Evolutionary conservation across 2,113 vertebrate genomes (phyloP), one percentile per base, ranked within the genome.

Genomic region (Azemiops feae): DNA sequence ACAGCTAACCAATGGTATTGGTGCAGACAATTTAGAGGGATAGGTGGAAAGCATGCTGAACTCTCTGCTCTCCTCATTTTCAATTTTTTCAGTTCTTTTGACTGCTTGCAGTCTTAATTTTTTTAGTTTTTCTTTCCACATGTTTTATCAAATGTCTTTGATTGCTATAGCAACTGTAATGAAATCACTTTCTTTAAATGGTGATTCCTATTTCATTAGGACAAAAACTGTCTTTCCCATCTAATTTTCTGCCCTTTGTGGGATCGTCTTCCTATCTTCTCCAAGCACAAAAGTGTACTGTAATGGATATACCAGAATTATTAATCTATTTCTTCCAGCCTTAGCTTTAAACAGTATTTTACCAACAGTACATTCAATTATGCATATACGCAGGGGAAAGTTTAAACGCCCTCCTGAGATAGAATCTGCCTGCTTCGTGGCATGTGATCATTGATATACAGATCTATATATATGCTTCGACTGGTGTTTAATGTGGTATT

Each of bases 101-200:
- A 93, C 12, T 3, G 52, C 23, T 95, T 95, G 92, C 27, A 93
- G 50, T 89, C 81, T 89, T 92, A 74, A 39, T 74, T 74, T 93
- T 95, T 87, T 89, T 95, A 34, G 95, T 96, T 95, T 95, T 95
- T 91, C 91, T 94, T 93, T 95, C 96, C 96, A 95, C 96, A 95
- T 95, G 93, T 64, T 81, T 95, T 94, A 90, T 95, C 92, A 95
- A 97, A 96, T 92, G 92, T 30, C 81, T 96, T 93, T 92, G 94
- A 97, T 97, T 95, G 94, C 96, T 97, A 96, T 95, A 96, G 96
- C 95, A 96, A 97, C 96, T 93, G 95, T 96, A 96, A 96, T 94
- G 95, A 96, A 97, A 96, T 95, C 92, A 95, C 92, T 94, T 95
- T 97, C 95, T 93, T 94, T 96, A 97, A 96, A 97, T 96, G 96